Evolutionary conservation across 2,888 invertebrate genomes (phyloP).

Genomic region (Trachelus iudaicus): DNA sequence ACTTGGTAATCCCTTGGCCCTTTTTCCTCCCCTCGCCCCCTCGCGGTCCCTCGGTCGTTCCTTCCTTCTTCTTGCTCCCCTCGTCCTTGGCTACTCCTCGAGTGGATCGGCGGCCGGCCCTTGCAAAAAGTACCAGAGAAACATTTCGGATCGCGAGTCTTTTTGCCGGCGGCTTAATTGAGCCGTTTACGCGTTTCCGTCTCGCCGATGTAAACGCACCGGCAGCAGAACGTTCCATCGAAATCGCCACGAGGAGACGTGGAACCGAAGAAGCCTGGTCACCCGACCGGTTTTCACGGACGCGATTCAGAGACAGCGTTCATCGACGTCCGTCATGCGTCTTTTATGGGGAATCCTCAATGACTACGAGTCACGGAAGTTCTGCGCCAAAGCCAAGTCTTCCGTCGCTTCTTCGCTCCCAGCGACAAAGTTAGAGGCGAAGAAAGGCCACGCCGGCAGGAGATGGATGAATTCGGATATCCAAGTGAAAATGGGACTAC

Average conservation of each 20-base stretch:
- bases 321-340: neutral
- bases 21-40: neutral
- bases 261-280: neutral
- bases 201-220: neutral
- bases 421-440: too few relatives aligned
- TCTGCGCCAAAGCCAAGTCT: neutral
- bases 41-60: constrained; percentile 16
- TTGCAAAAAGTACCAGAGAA: neutral
- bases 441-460: too few relatives aligned
- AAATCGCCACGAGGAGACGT: neutral
- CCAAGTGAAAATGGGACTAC: constrained; percentile 8
- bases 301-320: neutral
- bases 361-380: neutral
- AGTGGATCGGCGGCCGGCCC: neutral
- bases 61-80: constrained; percentile 13
- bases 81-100: neutral
- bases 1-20: neutral
- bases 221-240: neutral
- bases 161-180: neutral
- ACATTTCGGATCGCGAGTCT: neutral
- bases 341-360: neutral
- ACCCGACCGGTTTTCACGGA: neutral
- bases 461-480: neutral
- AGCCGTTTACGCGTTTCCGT: neutral
- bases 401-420: neutral